These are phyloP conservation scores for Entomobrya proxima DNA, from an alignment of 2,888 invertebrate genomes.

Conservation along the genomic window DNA sequence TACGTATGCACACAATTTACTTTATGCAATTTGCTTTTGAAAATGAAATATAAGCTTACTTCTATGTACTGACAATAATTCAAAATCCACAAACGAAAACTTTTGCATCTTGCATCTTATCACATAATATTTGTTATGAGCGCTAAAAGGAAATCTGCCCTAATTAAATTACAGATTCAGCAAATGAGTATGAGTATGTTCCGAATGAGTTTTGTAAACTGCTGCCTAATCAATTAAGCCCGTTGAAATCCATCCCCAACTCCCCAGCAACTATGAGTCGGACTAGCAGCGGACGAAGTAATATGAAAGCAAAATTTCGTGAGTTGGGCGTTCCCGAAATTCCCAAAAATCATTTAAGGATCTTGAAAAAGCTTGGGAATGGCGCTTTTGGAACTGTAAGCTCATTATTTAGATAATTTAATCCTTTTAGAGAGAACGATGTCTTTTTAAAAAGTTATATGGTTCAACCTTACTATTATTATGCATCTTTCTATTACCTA, in stretches of 20 bases:
- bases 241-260: constrained; percentile 73
- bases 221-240: constrained; percentile 74
- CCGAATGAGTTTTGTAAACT: constrained; percentile 75
- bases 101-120: background rate
- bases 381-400: constrained; percentile 92
- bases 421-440: constrained; percentile 67
- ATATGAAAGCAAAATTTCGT: constrained; percentile 73
- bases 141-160: constrained; percentile 23
- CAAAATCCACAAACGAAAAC: background rate
- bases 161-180: constrained; percentile 72
- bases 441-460: constrained; percentile 49
- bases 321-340: constrained; percentile 84
- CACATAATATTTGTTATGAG: background rate
- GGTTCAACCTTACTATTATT: constrained; percentile 31
- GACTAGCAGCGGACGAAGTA: constrained; percentile 37
- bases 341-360: constrained; percentile 88
- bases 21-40: background rate
- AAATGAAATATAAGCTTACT: background rate
- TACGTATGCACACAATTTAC: background rate
- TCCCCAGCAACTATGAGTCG: constrained; percentile 73
- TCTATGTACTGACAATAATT: background rate
- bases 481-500: constrained; percentile 11
- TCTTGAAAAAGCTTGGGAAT: constrained; percentile 91
- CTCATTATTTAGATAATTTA: constrained; percentile 74
- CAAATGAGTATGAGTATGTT: constrained; percentile 75